Conservation (phyloP, 2,113 vertebrate species). For the Phrynosoma platyrhinos region DNA sequence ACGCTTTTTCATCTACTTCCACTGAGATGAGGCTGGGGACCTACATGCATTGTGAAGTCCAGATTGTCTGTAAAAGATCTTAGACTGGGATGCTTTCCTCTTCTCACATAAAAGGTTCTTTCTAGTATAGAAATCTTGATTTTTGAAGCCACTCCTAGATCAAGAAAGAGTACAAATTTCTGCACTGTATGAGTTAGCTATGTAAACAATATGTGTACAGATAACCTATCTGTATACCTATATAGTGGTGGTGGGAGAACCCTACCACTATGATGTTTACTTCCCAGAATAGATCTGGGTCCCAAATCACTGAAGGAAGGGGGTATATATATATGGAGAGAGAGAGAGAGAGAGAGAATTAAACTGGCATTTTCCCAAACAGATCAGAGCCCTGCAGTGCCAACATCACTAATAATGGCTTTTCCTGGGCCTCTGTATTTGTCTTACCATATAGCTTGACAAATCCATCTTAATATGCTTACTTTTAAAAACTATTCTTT, state of each 20-base stretch:
- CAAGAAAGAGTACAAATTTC: neutral
- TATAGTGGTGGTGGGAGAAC: too few relatives aligned
- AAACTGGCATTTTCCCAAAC: too few relatives aligned
- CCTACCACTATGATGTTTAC: too few relatives aligned
- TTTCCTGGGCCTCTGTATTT: neutral
- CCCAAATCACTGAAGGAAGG: neutral
- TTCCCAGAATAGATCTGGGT: neutral
- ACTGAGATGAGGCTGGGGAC: neutral
- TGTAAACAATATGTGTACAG: too few relatives aligned
- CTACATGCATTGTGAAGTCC: neutral
- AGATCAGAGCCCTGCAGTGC: neutral
- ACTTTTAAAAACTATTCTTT: neutral
- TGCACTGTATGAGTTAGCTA: neutral
- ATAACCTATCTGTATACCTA: too few relatives aligned
- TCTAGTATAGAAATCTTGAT: neutral
- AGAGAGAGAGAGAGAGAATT: too few relatives aligned
- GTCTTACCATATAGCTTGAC: neutral
- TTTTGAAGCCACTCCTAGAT: neutral
- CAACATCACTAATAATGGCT: too few relatives aligned
- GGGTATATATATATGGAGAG: neutral
- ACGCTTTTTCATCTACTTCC: neutral
- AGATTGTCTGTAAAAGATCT: neutral
- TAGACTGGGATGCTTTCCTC: neutral
- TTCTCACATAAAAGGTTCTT: neutral
- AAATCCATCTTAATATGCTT: neutral